Evolutionary conservation across 2,888 invertebrate genomes (phyloP).

Genomic region (Hemistola chrysoprasaria): DNA sequence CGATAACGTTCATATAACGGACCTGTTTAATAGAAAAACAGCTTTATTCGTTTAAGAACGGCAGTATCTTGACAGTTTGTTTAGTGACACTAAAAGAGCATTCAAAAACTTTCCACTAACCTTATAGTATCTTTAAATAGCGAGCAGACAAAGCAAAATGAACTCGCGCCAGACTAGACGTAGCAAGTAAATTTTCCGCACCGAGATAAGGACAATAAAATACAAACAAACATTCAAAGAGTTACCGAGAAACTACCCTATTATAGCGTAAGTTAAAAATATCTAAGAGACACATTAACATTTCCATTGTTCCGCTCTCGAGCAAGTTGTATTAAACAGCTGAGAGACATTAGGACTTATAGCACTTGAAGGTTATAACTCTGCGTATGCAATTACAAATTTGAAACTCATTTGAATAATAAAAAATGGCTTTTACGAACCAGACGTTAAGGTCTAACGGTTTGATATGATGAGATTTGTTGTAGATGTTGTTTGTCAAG

Average conservation of each 20-base stretch:
- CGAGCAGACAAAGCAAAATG: constrained; percentile 10
- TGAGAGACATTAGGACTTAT: constrained; percentile 76
- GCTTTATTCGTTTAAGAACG: no score
- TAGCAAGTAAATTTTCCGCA: constrained; percentile 12
- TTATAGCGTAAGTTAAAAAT: constrained; percentile 59
- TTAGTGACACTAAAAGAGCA: not conserved
- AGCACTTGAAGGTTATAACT: constrained; percentile 72
- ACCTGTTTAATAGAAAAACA: no score
- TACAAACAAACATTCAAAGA: constrained; percentile 25
- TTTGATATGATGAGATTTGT: not conserved
- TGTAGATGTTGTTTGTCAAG: constrained; percentile 44
- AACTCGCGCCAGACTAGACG: constrained; percentile 1
- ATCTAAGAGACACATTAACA: constrained; percentile 64
- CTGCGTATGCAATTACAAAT: constrained; percentile 64
- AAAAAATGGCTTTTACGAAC: constrained; percentile 24
- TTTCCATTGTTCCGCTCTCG: constrained; percentile 72
- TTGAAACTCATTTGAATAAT: constrained; percentile 26
- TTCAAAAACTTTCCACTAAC: not conserved
- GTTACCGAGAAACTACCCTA: constrained; percentile 42
- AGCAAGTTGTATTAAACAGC: constrained; percentile 70
- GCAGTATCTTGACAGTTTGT: not conserved
- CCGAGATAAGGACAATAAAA: constrained; percentile 16
- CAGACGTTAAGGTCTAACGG: constrained; percentile 30
- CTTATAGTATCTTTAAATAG: not conserved
- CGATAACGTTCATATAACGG: no score